Evolutionary conservation across 2,888 invertebrate genomes (phyloP), one percentile per base, ranked within the genome.

Genomic region (Euphydryas editha): DNA sequence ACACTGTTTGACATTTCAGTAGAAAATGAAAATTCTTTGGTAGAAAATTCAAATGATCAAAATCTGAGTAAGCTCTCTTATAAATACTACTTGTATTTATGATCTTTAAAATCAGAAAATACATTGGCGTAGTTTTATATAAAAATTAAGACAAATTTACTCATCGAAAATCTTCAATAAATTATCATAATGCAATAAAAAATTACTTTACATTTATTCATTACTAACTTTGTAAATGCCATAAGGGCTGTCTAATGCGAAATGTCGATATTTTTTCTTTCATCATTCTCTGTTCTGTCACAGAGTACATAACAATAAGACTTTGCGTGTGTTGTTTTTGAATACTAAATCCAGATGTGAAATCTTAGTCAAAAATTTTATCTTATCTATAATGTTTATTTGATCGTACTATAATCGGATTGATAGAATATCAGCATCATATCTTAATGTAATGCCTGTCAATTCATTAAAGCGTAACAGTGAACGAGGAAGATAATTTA

Each of bases 401-500:
- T 87, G 82, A 89, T 85, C 74, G 78, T 76, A 75, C 79, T 81
- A 75, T 86, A 83, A 88, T 84, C 71, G 73, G 71, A 47, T 65
- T 74, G 80, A 83, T 85, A 83, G 72, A 77, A 72, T 73, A 73
- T 73, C 68, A 75, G 63, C 67, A 71, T 75, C 73, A 78, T 81
- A 81, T 81, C 81, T 81, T 78, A 81, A 78, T 83, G 78, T 79
- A 82, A 77, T 74, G 75, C 73, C 74, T 77, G 81, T 82, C 81
- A 78, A 83, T 83, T 83, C 86, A 84, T 77, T 80, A 83, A 86
- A 87, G 84, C 87, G 86, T 86, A 87, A 88, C 86, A 76, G 84
- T 80, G 80, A 81, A 78, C 79, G 77, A 75, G 77, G 74, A 78
- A 76, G 75, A 76, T 80, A 78, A 78, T 79, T 80, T 78, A 79